Percentiles rank a stretch among this genome's conserved stretches.
These are phyloP conservation scores for Ephialtes manifestator DNA, from an alignment of 2,888 invertebrate genomes.

Conservation along the genomic window DNA sequence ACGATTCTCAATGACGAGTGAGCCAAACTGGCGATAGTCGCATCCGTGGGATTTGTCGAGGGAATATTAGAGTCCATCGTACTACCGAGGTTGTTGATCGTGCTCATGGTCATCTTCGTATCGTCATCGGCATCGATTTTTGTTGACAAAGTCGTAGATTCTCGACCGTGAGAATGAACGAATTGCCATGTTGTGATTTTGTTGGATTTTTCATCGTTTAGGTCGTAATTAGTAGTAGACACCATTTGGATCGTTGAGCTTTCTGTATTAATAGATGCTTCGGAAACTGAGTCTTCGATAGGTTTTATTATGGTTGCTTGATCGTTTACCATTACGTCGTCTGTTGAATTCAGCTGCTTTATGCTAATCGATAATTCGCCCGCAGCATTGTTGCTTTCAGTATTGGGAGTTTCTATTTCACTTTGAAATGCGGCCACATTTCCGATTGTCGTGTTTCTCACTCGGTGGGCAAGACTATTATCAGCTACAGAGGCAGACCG, in stretches of 20 bases:
- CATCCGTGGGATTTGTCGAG: slow-evolving; percentile 39
- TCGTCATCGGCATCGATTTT: slow-evolving; percentile 22
- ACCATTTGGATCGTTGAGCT: slow-evolving; percentile 24
- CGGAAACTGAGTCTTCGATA: slow-evolving; percentile 16
- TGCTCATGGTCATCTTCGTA: slow-evolving; percentile 36
- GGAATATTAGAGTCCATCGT: slow-evolving; percentile 21
- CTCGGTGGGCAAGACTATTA: slow-evolving; percentile 72
- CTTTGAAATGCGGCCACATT: slow-evolving; percentile 76
- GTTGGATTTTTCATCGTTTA: slow-evolving; percentile 51
- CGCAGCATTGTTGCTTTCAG: background rate
- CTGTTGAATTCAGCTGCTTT: slow-evolving; percentile 34
- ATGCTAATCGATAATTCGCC: slow-evolving; percentile 4
- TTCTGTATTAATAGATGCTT: slow-evolving; percentile 12
- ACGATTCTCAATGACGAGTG: slow-evolving; percentile 74
- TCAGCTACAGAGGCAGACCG: slow-evolving; percentile 30
- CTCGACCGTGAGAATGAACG: slow-evolving; percentile 41
- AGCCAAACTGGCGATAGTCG: slow-evolving; percentile 42
- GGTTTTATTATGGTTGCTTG: background rate
- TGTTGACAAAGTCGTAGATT: slow-evolving; percentile 47
- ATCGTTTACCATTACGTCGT: slow-evolving; percentile 3
- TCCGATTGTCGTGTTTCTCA: slow-evolving; percentile 69
- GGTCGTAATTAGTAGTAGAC: slow-evolving; percentile 64
- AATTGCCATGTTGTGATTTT: slow-evolving; percentile 61
- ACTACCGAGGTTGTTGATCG: slow-evolving; percentile 52
- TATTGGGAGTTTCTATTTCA: slow-evolving; percentile 14